Base-by-base conservation (phyloP, 2,888 invertebrate genomes). In the Hyposoter didymator region DNA sequence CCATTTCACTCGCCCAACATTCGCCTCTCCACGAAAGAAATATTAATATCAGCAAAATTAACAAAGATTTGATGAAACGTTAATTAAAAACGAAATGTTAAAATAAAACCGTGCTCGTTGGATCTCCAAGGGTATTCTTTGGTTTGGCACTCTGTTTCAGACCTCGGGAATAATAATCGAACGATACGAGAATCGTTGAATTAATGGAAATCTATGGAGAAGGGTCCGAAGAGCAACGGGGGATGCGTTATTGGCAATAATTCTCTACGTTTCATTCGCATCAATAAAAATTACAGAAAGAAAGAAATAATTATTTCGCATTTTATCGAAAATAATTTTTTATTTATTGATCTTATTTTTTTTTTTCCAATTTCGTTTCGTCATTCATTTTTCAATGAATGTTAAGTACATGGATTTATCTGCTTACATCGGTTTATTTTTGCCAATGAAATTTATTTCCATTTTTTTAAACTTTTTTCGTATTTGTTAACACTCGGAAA, bases 211-310 rank as follows among this genome's bases (percentile, higher is more conserved):
- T n/a, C 73, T 12, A 32, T n/a, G 69, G 59, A 22, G n/a, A 47
- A 70, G 78, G 62, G 70, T 39, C 52, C 35, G 22, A 45, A 59
- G 28, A 70, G 70, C 70, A 55, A 55, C 52, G 55, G 55, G 73
- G 69, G 74, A 75, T 67, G 45, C 59, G 49, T 83, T 72, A 49
- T 52, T 52, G 64, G 28, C 62, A 47, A 83, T 78, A 78, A 83
- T 78, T 73, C 78, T 78, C 22, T 66, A 62, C 78, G 78, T 74
- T 73, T 74, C 49, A 74, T 83, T 66, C 67, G 12, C 55, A 73
- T 62, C 73, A 74, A 83, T 83, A 74, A 83, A 72, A 78, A 74
- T 45, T 70, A 22, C 28, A 32, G 47, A 64, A 66, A 66, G 49
- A 28, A n/a, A 45, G 43, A 47, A 82, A 47, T 8, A 12, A 66